Evolutionary conservation across 2,888 invertebrate genomes (phyloP), one percentile per base, ranked within the genome.

Genomic region (Acronicta psi): DNA sequence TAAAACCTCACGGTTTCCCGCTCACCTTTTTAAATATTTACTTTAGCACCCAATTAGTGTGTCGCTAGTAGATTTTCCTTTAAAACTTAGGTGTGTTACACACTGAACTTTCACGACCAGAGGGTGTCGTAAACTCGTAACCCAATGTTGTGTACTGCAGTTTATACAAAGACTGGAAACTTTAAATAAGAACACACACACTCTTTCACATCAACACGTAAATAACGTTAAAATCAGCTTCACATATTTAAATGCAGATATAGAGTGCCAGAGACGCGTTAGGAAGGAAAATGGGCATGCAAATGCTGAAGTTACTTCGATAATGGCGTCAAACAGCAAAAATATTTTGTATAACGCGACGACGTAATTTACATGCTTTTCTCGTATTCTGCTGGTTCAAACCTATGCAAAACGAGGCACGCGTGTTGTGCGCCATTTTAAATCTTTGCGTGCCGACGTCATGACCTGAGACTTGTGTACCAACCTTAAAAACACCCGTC

Each of bases 1-100:
- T 84, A 87, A 91, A 90, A 87, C 86, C 87, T 84, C 85, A 87
- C 88, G 84, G 87, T 87, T 82, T 76, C 63, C 63, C 83, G 83
- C 83, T 84, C 83, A 81, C 89, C 89, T 90, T 90, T 91, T 90
- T 88, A 92, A 92, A 92, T 92, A 90, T 92, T 93, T 91, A 91
- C 86, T 84, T 89, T 87, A 84, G 85, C 88, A 90, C 91, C 92
- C 92, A 92, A 93, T 93, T 93, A 93, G 90, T 87, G 80, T 81
- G 84, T 80, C 79, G 83, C 81, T 78, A 79, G 82, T 82, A 82
- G 74, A 84, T 82, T 85, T 89, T 85, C 76, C 82, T 84, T 86
- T 84, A 74, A 74, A 68, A 74, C 73, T 80, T 73, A 66, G 77
- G 75, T 54, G 10, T 25, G 50, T 20, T 66, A 13, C 61, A 73